These are phyloP conservation scores for Coronaproctus castanopsis DNA, from an alignment of 2,888 invertebrate genomes.

Conservation along the genomic window DNA sequence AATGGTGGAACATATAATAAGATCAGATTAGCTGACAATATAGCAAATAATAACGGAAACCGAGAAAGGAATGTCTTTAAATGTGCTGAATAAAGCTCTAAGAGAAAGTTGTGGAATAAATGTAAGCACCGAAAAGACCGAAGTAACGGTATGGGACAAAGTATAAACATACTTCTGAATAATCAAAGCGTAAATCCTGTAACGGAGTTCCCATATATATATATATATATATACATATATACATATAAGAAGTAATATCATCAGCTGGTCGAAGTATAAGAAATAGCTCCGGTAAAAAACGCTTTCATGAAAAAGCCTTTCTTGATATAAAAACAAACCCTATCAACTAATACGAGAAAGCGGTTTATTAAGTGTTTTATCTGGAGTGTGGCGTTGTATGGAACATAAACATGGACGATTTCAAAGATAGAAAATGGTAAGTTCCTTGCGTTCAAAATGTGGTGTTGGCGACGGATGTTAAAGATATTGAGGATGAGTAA, in stretches of 20 bases:
- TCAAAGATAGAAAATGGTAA: not conserved
- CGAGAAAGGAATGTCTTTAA: not conserved
- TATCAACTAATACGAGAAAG: not conserved
- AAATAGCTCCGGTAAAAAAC: not conserved
- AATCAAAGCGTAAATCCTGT: not conserved
- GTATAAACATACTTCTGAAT: not conserved
- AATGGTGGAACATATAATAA: no score
- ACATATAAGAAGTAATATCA: not conserved
- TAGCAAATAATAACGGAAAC: not conserved
- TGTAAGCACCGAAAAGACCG: not conserved
- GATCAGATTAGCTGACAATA: not conserved
- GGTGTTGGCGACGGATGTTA: not conserved
- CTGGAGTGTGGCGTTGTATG: not conserved
- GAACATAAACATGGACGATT: not conserved
- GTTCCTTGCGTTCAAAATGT: not conserved
- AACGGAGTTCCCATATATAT: not conserved
- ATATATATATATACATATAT: no score
- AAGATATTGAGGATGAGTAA: not conserved
- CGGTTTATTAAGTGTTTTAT: not conserved
- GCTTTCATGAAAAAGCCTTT: not conserved
- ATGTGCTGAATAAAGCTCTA: not conserved
- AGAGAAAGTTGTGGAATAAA: not conserved
- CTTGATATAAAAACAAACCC: not conserved
- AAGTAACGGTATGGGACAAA: not conserved
- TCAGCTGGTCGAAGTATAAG: not conserved